A percentile compares a stretch with the other conserved stretches of the same genome.
These are phyloP conservation scores for Rhagium mordax DNA, from an alignment of 2,888 invertebrate species.

Conservation along the genomic window DNA sequence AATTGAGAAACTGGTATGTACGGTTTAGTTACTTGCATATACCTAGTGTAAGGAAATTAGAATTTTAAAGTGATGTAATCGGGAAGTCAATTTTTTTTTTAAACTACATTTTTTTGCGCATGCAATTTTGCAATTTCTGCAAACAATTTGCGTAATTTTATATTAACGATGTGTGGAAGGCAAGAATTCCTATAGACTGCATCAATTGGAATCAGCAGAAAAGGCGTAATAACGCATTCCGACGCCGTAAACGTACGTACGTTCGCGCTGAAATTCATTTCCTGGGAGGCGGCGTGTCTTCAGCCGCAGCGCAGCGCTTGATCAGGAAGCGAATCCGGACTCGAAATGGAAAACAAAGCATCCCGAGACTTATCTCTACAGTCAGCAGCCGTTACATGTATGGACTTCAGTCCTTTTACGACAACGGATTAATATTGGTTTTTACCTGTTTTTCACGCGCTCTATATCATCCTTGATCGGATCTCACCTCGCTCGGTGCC, in stretches of 20 bases:
- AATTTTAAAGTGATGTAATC: too few relatives aligned
- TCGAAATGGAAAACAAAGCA: slow-evolving; percentile 68
- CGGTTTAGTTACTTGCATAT: too few relatives aligned
- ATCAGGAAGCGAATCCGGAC: slow-evolving; percentile 68
- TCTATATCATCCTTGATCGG: slow-evolving; percentile 17
- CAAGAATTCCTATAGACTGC: not conserved
- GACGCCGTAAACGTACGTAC: slow-evolving; percentile 30
- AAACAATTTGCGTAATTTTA: too few relatives aligned
- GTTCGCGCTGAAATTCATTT: slow-evolving; percentile 68
- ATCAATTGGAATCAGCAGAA: slow-evolving; percentile 12
- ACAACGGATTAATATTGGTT: slow-evolving; percentile 25
- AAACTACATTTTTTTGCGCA: too few relatives aligned
- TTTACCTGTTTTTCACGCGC: slow-evolving; percentile 20
- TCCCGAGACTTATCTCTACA: slow-evolving; percentile 48
- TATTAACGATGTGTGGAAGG: not conserved
- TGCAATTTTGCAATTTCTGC: too few relatives aligned
- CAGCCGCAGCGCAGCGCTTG: slow-evolving; percentile 62
- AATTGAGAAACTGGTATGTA: not conserved
- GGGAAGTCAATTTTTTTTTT: too few relatives aligned
- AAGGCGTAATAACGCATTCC: slow-evolving; percentile 8
- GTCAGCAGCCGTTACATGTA: slow-evolving; percentile 11
- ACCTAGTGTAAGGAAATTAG: too few relatives aligned
- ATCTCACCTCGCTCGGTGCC: slow-evolving; percentile 1
- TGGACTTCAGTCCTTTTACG: slow-evolving; percentile 19
- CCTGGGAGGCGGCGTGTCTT: slow-evolving; percentile 67